Evolutionary conservation across 2,797 vertebrate species (phyloP).

Genomic region (Mycteria americana): DNA sequence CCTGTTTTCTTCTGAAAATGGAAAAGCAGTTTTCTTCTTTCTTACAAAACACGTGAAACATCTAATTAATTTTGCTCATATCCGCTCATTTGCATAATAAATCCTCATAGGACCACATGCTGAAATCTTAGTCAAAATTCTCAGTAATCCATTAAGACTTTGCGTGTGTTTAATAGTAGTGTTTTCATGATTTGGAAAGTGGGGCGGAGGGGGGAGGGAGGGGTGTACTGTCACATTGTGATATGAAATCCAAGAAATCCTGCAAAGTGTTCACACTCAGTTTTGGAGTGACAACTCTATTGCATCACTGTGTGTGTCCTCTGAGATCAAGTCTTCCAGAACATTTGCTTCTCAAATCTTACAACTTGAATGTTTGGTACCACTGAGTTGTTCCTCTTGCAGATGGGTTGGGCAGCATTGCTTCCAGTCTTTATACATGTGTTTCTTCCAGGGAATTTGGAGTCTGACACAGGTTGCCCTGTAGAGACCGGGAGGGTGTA

Average conservation of each 20-base stretch:
- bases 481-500: background rate
- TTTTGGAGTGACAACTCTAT: background rate
- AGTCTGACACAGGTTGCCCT: background rate
- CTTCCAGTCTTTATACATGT: background rate
- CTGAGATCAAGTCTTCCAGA: background rate
- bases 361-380: background rate
- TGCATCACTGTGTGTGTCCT: background rate
- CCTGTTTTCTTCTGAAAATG: conserved; percentile 8
- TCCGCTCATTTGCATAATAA: conserved; percentile 17
- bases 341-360: background rate
- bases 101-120: background rate
- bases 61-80: conserved; percentile 2
- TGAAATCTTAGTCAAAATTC: background rate
- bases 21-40: background rate
- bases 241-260: background rate
- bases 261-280: background rate
- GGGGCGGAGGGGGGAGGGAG: no score
- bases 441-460: background rate
- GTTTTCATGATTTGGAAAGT: background rate
- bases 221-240: background rate
- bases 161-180: background rate
- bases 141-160: background rate
- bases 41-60: background rate
- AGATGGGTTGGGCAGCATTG: background rate
- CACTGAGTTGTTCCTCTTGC: background rate